Percentiles rank a stretch among this genome's conserved stretches.
Conservation (phyloP, 2,888 invertebrate species). For the Synergus umbraculus region DNA sequence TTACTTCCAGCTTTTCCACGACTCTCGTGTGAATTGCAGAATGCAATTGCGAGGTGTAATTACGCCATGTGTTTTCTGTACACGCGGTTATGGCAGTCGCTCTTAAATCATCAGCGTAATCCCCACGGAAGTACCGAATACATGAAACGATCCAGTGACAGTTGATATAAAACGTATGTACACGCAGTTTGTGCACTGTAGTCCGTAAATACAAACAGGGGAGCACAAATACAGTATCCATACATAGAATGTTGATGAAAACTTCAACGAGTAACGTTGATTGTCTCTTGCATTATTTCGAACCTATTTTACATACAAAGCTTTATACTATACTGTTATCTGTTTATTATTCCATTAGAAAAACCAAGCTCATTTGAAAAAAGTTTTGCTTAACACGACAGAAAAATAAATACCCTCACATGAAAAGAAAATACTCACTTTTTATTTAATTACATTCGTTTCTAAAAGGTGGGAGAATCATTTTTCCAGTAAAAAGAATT, state of each 20-base stretch:
- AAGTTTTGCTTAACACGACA: not conserved
- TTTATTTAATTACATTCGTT: no score
- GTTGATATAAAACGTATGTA: conserved; percentile 30
- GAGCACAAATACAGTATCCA: not conserved
- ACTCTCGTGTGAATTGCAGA: conserved; percentile 44
- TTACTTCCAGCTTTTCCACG: conserved; percentile 17
- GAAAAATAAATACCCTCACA: not conserved
- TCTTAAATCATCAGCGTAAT: conserved; percentile 50
- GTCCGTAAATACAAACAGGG: conserved; percentile 14
- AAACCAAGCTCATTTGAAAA: not conserved
- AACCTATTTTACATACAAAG: not conserved
- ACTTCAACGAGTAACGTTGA: conserved; percentile 7
- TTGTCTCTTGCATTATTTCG: conserved; percentile 32
- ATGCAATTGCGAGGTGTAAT: conserved; percentile 49
- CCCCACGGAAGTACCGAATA: conserved; percentile 23
- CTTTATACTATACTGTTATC: not conserved
- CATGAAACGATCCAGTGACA: conserved; percentile 14
- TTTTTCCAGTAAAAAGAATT: no score
- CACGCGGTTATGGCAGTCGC: conserved; percentile 38
- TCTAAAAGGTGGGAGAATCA: no score
- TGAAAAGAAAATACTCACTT: not conserved
- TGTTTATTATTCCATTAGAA: conserved; percentile 6
- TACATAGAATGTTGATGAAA: not conserved
- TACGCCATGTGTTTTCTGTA: conserved; percentile 49
- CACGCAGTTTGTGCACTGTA: no score